Conservation (phyloP, 1,140 invertebrate genomes). For the Hydropsyche tenuis region DNA sequence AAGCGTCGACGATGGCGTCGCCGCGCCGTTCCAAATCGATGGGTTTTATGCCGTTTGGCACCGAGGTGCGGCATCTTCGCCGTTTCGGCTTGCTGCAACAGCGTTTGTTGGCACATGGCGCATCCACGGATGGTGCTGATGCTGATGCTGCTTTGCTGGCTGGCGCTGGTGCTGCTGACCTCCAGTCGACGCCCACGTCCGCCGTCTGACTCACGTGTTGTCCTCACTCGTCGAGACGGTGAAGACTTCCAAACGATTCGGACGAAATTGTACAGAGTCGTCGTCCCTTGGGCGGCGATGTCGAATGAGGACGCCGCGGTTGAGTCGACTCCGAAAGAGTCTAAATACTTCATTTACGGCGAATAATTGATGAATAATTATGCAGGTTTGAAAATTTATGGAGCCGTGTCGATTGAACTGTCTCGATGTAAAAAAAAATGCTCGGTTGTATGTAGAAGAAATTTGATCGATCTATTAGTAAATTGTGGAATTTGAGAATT, state of each 20-base stretch:
- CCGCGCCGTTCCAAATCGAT: neutral
- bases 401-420: no score
- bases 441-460: no score
- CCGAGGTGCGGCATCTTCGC: neutral
- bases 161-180: constrained; percentile 25
- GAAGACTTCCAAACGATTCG: constrained; percentile 12
- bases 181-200: constrained; percentile 7
- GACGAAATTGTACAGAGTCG: no score
- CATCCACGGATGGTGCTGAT: neutral
- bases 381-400: no score
- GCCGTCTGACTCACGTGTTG: constrained; percentile 17
- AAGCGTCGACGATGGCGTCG: neutral
- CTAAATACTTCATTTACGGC: no score
- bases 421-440: no score
- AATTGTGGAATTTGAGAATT: no score
- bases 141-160: constrained; percentile 8
- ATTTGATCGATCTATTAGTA: no score
- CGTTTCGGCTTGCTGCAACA: neutral
- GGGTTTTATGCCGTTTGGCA: neutral
- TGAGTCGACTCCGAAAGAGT: no score
- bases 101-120: constrained; percentile 11
- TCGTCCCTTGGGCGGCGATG: no score
- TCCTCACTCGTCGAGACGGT: neutral
- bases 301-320: no score
- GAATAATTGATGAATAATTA: no score